Base-by-base conservation (phyloP, 30 jellyfish, hydroid and myxozoan genomes). In the Hydra vulgaris region DNA sequence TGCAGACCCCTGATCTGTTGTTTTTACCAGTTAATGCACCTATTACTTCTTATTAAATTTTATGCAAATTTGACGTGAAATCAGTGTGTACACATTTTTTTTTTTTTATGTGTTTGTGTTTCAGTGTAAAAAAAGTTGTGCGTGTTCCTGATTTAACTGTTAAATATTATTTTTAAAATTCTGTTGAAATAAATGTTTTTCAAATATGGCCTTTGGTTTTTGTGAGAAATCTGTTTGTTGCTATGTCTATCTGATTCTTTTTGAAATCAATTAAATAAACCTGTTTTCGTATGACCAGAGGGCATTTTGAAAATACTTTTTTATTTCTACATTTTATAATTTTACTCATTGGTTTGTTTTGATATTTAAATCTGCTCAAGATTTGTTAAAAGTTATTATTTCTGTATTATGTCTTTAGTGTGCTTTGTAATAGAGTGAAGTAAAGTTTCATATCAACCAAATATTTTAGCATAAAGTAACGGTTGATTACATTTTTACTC, bases 1-100 rank as follows among this genome's bases (percentile, higher is more conserved):
- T 91, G 98, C 94, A 91, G 74, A 92, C 94, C 52, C 88, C 94
- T 53, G 98, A 91, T 61, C 76, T 91, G 96, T 89, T 91, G 21
- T 91, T 91, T 78, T 66, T 91, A 88, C 94, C 98, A 20, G 85
- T 61, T 5, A 78, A 76, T 20, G 69, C 85, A 19, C 85, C 66
- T 21, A 78, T 78, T 17, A 40, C 85, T 15, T 75, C 85, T 27
- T 78, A 53, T 78, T 78, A 78, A 75, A 15, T 19, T 40, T 40
- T 23, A 55, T 40, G 5, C 5, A 40, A 40, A 12, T 40, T 40
- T 3, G 5, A 3, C 5, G 61, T 40, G 12, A 40, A 40, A 40
- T 3, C 8, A 40, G 61, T 40, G 5, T 40, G 61, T 40, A 3
- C 8, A 3, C 12, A 3, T 12, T 40, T 40, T 40, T 40, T 40